Evolutionary conservation across 2,797 vertebrate species (phyloP), one percentile per base, ranked within the genome.

Genomic region (Poeciliopsis infans): DNA sequence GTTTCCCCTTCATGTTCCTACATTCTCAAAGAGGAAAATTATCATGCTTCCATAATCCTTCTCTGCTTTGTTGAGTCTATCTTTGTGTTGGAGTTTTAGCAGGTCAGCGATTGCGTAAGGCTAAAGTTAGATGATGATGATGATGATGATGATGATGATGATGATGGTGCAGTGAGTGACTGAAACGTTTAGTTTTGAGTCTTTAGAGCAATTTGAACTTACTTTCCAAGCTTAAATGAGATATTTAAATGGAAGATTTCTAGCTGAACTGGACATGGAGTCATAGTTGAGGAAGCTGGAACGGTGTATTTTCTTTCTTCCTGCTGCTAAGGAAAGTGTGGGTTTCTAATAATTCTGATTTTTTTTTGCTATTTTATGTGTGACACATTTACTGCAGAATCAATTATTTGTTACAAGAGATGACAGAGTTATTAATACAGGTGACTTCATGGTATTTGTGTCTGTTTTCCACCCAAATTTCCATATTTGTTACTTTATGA

Each of bases 321-420:
- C 76, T 73, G 31, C 77, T 72, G 49, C 73, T 75, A 53, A 80
- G 57, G 73, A 83, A 77, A 78, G 5, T 85, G 55, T 71, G 33
- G 82, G 75, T 77, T 71, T 45, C 18, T 69, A 84, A 72, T 72
- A 72, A 55, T 46, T 31, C n/a, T 75, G 33, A 64, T 76, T 85
- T 39, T 79, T 79, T 75, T 75, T 66, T 81, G 61, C 1, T 8
- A 61, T 77, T 69, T 83, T 71, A 75, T 72, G 20, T 25, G 66
- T 68, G 76, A 76, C 78, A 82, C 59, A 72, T 84, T 81, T 74
- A 80, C 59, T 55, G 73, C 71, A 39, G 46, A 85, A 10, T 10
- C 18, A 3, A 36, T 33, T 2, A 18, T 64, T 20, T 66, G 61
- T 66, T 66, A 23, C 15, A 68, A 41, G 18, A 68, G 33, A 7